Evolutionary conservation across 2,888 invertebrate genomes (phyloP).

Genomic region (Parascotia fuliginaria): DNA sequence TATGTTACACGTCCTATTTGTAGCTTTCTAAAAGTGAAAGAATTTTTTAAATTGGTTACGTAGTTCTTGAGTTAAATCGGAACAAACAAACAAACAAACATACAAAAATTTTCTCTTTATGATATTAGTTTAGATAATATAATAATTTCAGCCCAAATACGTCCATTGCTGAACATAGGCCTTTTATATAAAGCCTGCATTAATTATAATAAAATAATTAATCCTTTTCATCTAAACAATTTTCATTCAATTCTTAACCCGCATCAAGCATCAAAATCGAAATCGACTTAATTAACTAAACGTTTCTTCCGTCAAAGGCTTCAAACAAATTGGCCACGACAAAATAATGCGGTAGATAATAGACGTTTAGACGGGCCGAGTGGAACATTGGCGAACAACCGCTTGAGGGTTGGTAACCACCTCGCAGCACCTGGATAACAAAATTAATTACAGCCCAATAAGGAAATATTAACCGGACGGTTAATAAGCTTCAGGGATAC

Average conservation of each 20-base stretch:
- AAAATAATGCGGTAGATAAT: slow-evolving; percentile 81
- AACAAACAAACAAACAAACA: no score
- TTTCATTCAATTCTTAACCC: slow-evolving; percentile 44
- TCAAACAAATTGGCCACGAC: slow-evolving; percentile 81
- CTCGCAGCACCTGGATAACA: slow-evolving; percentile 79
- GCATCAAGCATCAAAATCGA: slow-evolving; percentile 43
- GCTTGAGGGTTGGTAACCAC: slow-evolving; percentile 43
- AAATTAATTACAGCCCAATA: slow-evolving; percentile 84
- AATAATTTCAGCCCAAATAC: no score
- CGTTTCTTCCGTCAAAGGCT: slow-evolving; percentile 77
- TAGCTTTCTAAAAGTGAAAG: no score
- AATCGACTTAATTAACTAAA: slow-evolving; percentile 75
- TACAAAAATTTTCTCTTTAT: no score
- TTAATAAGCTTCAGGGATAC: slow-evolving; percentile 83
- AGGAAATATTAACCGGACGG: slow-evolving; percentile 79
- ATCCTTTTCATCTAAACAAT: slow-evolving; percentile 27
- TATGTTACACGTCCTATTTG: no score
- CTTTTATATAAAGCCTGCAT: no score
- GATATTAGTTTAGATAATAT: no score
- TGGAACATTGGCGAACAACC: slow-evolving; percentile 46
- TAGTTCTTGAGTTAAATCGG: no score
- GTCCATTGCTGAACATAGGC: no score
- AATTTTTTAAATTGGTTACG: no score
- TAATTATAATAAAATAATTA: slow-evolving; percentile 21
- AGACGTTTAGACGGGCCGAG: slow-evolving; percentile 59